Evolutionary conservation across 2,888 invertebrate species (phyloP), one percentile per base, ranked within the genome.

Genomic region (Xanthorhoe spadicearia): DNA sequence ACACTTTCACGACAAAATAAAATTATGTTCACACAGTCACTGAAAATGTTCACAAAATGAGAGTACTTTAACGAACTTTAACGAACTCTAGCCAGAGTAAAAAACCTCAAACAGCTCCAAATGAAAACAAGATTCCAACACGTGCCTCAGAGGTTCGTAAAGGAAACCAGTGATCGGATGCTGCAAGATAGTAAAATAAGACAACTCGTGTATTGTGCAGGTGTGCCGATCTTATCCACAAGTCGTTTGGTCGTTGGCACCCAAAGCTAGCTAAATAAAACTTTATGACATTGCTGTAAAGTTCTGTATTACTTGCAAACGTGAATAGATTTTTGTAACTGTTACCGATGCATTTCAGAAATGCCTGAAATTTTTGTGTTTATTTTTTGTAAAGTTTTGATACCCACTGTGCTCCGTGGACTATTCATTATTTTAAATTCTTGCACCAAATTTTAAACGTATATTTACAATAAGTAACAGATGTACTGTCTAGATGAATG

Each of bases 121-220:
- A 77, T 77, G 74, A 71, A 75, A 77, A 76, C 69, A 77, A 71
- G 70, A 71, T 75, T 73, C 65, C 23, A 56, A 60, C 65, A 54
- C 57, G 64, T 60, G 54, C 51, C 58, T 53, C 58, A 43, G 55
- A 49, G 58, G 59, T 67, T 51, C 56, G 52, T 59, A 56, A 58
- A 55, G 46, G 66, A 52, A 56, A 56, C 55, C 59, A 54, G 38
- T 32, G 61, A 61, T 56, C 55, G 57, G 60, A 62, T 61, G 58
- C 43, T 62, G 66, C 60, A 52, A 63, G 28, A 56, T 63, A 57
- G 63, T 60, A 63, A 49, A 63, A 59, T 57, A 61, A 56, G 56
- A 60, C 52, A 60, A 60, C 48, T 57, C 51, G 51, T 65, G 60
- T 67, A 52, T 60, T 49, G 60, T 54, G 38, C 62, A 67, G 56